A percentile compares a stretch with the other conserved stretches of the same genome.
phyloP scores from a whole-genome alignment of 2,888 invertebrate genomes.

The Microplitis manilae region DNA sequence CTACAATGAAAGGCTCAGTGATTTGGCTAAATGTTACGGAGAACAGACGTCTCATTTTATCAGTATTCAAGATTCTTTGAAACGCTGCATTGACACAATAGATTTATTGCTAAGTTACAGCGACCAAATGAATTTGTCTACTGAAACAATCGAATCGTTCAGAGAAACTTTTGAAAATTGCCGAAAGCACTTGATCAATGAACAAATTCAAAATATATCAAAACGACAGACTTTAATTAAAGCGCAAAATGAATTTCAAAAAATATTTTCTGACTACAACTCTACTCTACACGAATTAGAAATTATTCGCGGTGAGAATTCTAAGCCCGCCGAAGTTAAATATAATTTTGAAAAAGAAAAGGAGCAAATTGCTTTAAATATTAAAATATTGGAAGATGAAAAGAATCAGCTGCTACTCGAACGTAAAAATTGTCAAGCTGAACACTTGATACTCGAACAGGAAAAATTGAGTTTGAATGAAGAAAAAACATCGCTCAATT shows the following conservation, averaged over 20 bases:
- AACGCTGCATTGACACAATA: constrained; percentile 55
- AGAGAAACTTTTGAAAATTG: constrained; percentile 49
- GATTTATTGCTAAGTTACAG: constrained; percentile 36
- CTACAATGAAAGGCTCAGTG: constrained; percentile 55
- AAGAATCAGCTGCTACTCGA: constrained; percentile 46
- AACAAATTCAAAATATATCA: constrained; percentile 53
- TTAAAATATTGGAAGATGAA: constrained; percentile 47
- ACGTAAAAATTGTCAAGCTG: constrained; percentile 40
- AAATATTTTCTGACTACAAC: constrained; percentile 60
- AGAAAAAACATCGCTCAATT: constrained; percentile 57
- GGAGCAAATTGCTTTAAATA: constrained; percentile 42
- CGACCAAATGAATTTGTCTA: background rate
- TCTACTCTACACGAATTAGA: constrained; percentile 58
- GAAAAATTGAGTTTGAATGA: constrained; percentile 52
- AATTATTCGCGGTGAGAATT: constrained; percentile 56
- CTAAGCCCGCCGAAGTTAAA: constrained; percentile 45
- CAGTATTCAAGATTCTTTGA: constrained; percentile 55
- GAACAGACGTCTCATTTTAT: constrained; percentile 55
- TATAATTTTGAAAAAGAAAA: constrained; percentile 39
- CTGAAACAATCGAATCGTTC: constrained; percentile 19
- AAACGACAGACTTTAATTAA: constrained; percentile 56
- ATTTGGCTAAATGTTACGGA: constrained; percentile 54
- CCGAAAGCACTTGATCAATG: constrained; percentile 52
- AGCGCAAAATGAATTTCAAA: constrained; percentile 58
- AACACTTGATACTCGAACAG: constrained; percentile 49